phyloP scores from a whole-genome alignment of 2,113 vertebrate genomes.

The Bothrops jararaca region DNA sequence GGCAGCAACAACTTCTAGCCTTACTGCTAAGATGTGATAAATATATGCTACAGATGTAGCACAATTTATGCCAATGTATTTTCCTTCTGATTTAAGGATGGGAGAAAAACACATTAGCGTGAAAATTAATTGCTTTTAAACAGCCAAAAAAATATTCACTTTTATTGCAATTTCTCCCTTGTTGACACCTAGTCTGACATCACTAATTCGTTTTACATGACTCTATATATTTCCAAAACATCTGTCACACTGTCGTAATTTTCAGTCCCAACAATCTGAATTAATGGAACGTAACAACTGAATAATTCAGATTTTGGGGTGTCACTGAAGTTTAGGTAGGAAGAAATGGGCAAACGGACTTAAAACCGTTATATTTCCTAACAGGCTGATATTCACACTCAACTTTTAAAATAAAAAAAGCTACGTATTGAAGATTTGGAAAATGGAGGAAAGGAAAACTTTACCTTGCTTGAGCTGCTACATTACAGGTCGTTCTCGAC shows the following conservation, averaged over 20 bases:
- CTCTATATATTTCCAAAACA: constrained; percentile 12
- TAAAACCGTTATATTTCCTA: not conserved
- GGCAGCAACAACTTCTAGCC: not conserved
- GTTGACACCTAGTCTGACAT: constrained; percentile 12
- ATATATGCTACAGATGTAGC: not conserved
- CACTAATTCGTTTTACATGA: not conserved
- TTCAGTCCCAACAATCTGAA: constrained; percentile 33
- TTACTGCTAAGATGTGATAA: not conserved
- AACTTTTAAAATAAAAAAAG: not conserved
- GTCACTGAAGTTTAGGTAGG: constrained; percentile 9
- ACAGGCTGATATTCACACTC: not conserved
- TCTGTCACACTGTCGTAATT: constrained; percentile 13
- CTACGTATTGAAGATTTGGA: not conserved
- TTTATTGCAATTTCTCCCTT: not conserved
- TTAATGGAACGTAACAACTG: not conserved
- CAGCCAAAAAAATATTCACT: not conserved
- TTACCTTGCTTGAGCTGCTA: not conserved
- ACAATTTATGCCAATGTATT: not conserved
- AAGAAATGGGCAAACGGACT: not conserved
- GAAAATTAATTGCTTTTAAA: not conserved
- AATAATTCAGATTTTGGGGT: constrained; percentile 1
- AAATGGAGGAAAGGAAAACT: not conserved
- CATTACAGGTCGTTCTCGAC: not conserved
- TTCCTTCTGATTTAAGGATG: not conserved
- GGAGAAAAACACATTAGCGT: not conserved